Evolutionary conservation across 1,140 invertebrate genomes (phyloP).

Genomic region (Camponotus floridanus): DNA sequence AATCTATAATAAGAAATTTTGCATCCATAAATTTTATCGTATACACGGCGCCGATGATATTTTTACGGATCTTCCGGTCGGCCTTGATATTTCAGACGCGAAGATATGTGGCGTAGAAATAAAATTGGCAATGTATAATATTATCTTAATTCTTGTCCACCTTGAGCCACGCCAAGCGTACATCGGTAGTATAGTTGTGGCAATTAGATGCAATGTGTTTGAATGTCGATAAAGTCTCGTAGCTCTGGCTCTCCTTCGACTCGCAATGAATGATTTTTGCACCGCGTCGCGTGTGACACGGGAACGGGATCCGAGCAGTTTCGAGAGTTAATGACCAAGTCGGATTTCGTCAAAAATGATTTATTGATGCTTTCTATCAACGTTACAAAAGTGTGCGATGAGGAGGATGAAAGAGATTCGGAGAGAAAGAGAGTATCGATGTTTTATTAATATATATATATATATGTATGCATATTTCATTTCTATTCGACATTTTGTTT

Average conservation of each 20-base stretch:
- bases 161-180: constrained; percentile 22
- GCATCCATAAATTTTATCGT: neutral
- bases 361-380: constrained; percentile 55
- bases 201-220: constrained; percentile 5
- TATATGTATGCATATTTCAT: neutral
- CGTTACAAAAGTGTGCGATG: constrained; percentile 53
- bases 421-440: constrained; percentile 57
- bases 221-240: constrained; percentile 39
- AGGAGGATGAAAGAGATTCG: constrained; percentile 15
- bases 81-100: constrained; percentile 46
- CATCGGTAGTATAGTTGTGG: constrained; percentile 12
- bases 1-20: neutral
- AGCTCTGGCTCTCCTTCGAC: neutral
- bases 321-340: constrained; percentile 60
- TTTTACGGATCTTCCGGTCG: constrained; percentile 21
- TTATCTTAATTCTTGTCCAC: constrained; percentile 49
- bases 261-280: neutral
- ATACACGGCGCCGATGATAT: neutral
- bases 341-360: constrained; percentile 54
- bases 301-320: constrained; percentile 58
- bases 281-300: constrained; percentile 5
- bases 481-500: neutral
- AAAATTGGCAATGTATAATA: constrained; percentile 36
- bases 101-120: constrained; percentile 16
- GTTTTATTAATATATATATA: constrained; percentile 1